These are phyloP conservation scores for Rhinichthys klamathensis DNA, from an alignment of 2,113 vertebrate genomes.

Conservation along the genomic window DNA sequence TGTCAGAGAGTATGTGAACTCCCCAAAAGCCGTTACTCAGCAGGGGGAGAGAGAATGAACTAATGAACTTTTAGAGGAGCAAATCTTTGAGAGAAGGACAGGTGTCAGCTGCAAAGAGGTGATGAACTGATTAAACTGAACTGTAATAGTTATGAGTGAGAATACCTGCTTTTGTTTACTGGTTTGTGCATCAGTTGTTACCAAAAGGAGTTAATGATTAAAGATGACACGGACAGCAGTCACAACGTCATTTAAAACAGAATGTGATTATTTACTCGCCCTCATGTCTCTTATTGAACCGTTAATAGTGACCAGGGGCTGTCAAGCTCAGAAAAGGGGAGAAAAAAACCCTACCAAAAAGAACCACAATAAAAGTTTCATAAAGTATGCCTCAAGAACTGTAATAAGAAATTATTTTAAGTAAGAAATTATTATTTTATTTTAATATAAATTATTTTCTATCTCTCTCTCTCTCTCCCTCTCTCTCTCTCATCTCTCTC, in stretches of 20 bases:
- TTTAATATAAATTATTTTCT: too few species aligned
- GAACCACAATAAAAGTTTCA: too few species aligned
- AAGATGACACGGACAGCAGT: neutral
- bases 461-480: too few species aligned
- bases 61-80: slow-evolving; percentile 32
- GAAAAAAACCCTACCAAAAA: too few species aligned
- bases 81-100: slow-evolving; percentile 10
- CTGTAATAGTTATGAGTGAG: neutral
- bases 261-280: neutral
- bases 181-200: neutral
- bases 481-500: too few species aligned
- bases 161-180: neutral
- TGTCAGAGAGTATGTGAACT: slow-evolving; percentile 4
- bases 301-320: neutral
- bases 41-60: slow-evolving; percentile 30
- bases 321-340: neutral
- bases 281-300: neutral
- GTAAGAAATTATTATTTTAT: too few species aligned
- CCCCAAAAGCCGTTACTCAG: slow-evolving; percentile 34
- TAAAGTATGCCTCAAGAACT: too few species aligned
- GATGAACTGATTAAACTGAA: neutral
- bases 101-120: slow-evolving; percentile 2
- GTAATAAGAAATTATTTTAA: too few species aligned
- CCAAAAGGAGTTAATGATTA: neutral
- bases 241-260: neutral